Conservation (phyloP, 2,888 invertebrate species). For the Parascotia fuliginaria region DNA sequence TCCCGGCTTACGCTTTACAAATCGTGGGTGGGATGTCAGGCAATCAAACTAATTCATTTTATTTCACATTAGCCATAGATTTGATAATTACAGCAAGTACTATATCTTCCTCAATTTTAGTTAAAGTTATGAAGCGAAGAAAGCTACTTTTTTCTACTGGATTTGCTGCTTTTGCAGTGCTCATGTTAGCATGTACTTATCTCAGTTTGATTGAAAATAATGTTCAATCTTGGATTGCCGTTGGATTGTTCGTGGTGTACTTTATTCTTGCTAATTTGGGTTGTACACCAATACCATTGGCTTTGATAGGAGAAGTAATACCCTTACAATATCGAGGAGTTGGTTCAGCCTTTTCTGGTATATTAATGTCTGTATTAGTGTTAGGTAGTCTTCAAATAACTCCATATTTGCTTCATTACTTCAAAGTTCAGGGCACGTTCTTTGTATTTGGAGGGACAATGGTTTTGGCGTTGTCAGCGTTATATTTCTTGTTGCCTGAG, state of each 20-base stretch:
- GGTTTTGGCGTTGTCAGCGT: slow-evolving; percentile 23
- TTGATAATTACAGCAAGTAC: slow-evolving; percentile 28
- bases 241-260: slow-evolving; percentile 55
- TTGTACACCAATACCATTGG: slow-evolving; percentile 63
- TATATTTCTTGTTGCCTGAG: slow-evolving; percentile 48
- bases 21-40: too few species aligned
- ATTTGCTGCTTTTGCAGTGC: slow-evolving; percentile 46
- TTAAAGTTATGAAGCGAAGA: slow-evolving; percentile 61
- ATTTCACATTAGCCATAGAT: slow-evolving; percentile 52
- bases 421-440: slow-evolving; percentile 51
- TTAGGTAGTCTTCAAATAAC: slow-evolving; percentile 56
- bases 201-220: slow-evolving; percentile 48
- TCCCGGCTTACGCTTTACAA: slow-evolving; percentile 52
- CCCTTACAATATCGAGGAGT: slow-evolving; percentile 63
- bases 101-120: slow-evolving; percentile 50
- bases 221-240: slow-evolving; percentile 54
- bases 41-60: slow-evolving; percentile 46
- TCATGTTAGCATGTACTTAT: slow-evolving; percentile 52
- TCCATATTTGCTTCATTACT: slow-evolving; percentile 47
- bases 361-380: slow-evolving; percentile 44
- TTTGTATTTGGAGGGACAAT: slow-evolving; percentile 37
- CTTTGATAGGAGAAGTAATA: slow-evolving; percentile 65
- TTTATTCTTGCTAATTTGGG: slow-evolving; percentile 67
- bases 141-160: slow-evolving; percentile 62
- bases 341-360: slow-evolving; percentile 52